phyloP scores from a whole-genome alignment of 2,888 invertebrate species.

The Biston betularia region DNA sequence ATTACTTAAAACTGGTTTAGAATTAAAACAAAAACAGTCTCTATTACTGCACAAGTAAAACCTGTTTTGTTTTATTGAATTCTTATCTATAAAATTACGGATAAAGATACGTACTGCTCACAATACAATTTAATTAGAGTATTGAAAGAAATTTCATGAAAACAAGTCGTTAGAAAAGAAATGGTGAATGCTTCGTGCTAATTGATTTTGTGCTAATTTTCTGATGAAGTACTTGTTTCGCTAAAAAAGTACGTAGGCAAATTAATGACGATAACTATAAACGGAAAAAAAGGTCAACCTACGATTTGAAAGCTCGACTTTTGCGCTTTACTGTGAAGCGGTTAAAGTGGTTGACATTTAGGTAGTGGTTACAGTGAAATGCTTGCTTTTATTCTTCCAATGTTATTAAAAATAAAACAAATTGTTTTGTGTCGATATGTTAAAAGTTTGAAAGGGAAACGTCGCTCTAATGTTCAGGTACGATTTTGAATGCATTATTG shows the following conservation, averaged over 20 bases:
- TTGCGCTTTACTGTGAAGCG: constrained; percentile 11
- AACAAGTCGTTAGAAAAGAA: constrained; percentile 7
- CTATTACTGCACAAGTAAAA: constrained; percentile 28
- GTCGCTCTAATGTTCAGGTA: constrained; percentile 30
- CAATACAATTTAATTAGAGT: constrained; percentile 15
- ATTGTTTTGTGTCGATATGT: constrained; percentile 34
- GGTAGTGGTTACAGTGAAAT: constrained; percentile 38
- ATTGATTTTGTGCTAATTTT: constrained; percentile 13
- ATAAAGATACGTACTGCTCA: constrained; percentile 10
- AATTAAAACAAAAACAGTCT: constrained; percentile 19
- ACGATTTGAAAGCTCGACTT: constrained; percentile 17
- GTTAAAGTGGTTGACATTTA: constrained; percentile 5
- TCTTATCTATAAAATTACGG: constrained; percentile 33
- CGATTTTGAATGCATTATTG: background rate
- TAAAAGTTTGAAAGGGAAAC: constrained; percentile 22
- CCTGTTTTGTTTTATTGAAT: constrained; percentile 35
- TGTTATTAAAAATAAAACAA: constrained; percentile 44
- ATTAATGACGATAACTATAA: constrained; percentile 13
- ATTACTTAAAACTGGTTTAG: constrained; percentile 37
- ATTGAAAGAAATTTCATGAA: constrained; percentile 16
- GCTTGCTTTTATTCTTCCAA: constrained; percentile 37
- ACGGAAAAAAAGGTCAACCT: constrained; percentile 8
- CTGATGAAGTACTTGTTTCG: background rate
- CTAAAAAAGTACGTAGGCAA: constrained; percentile 1
- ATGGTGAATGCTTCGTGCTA: background rate